Percentiles rank a stretch among this genome's conserved stretches.
Evolutionary conservation across 2,888 invertebrate species (phyloP).

Genomic region (Torymus auratus): DNA sequence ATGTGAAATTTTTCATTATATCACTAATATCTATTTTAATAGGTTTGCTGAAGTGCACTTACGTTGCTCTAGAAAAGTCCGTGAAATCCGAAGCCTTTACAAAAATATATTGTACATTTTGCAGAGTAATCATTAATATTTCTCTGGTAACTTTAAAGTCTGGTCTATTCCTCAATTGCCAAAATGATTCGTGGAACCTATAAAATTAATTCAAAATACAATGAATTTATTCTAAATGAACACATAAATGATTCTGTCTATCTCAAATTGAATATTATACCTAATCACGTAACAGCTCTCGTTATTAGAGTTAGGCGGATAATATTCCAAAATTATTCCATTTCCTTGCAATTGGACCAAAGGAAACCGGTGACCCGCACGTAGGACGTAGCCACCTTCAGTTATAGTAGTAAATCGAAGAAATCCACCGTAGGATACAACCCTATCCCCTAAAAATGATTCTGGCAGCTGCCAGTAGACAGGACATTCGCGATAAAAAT

Average conservation of each 20-base stretch:
- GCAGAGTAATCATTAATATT: slow-evolving; percentile 94
- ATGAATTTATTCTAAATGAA: not conserved
- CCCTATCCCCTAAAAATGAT: slow-evolving; percentile 90
- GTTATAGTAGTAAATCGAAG: slow-evolving; percentile 85
- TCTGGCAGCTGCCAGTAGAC: slow-evolving; percentile 90
- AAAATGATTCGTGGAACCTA: slow-evolving; percentile 87
- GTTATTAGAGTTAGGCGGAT: slow-evolving; percentile 73
- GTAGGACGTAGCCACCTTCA: slow-evolving; percentile 81
- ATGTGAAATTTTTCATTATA: too few relatives aligned
- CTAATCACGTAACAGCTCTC: slow-evolving; percentile 78
- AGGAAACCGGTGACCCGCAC: slow-evolving; percentile 83
- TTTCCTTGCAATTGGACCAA: slow-evolving; percentile 90
- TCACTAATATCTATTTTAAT: too few relatives aligned
- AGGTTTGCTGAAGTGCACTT: slow-evolving; percentile 62
- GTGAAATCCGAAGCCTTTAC: slow-evolving; percentile 84
- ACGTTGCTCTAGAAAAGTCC: slow-evolving; percentile 81
- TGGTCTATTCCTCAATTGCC: slow-evolving; percentile 83
- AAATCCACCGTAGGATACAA: slow-evolving; percentile 93
- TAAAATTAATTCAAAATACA: not conserved
- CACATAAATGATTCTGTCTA: not conserved
- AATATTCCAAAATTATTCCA: slow-evolving; percentile 87
- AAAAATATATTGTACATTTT: slow-evolving; percentile 88
- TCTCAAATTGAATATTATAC: slow-evolving; percentile 65
- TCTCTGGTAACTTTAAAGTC: slow-evolving; percentile 82
- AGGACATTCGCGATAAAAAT: slow-evolving; percentile 81